These are phyloP conservation scores for Mamestra brassicae DNA, from an alignment of 2,888 invertebrate species.

Conservation along the genomic window DNA sequence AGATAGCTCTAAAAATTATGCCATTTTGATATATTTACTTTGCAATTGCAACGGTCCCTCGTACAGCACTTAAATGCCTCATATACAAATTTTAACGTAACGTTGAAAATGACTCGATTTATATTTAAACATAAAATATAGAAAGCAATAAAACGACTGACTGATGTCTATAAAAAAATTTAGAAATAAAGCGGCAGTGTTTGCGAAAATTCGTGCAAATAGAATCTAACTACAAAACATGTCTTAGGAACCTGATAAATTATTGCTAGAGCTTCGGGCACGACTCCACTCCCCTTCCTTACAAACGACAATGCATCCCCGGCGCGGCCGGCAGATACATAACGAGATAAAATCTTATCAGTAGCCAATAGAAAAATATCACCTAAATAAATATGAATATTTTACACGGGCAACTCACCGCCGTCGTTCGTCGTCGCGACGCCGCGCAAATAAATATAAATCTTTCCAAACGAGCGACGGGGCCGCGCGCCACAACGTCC, in stretches of 20 bases:
- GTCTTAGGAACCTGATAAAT: slow-evolving; percentile 91
- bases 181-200: slow-evolving; percentile 90
- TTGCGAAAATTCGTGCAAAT: slow-evolving; percentile 89
- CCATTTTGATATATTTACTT: slow-evolving; percentile 90
- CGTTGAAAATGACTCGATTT: slow-evolving; percentile 84
- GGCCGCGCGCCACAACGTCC: slow-evolving; percentile 53
- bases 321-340: slow-evolving; percentile 82
- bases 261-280: slow-evolving; percentile 89
- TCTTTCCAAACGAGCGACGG: slow-evolving; percentile 67
- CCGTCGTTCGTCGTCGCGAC: slow-evolving; percentile 70
- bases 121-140: slow-evolving; percentile 78
- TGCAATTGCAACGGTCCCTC: slow-evolving; percentile 91
- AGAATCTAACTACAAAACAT: slow-evolving; percentile 90
- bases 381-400: slow-evolving; percentile 90
- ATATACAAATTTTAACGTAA: slow-evolving; percentile 88
- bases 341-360: slow-evolving; percentile 89
- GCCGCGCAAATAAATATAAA: slow-evolving; percentile 75
- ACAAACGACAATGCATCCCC: slow-evolving; percentile 81
- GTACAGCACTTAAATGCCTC: slow-evolving; percentile 90
- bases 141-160: slow-evolving; percentile 83
- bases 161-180: slow-evolving; percentile 82
- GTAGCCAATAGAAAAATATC: slow-evolving; percentile 91
- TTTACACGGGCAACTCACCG: slow-evolving; percentile 78
- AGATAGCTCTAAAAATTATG: slow-evolving; percentile 90
- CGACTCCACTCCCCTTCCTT: slow-evolving; percentile 75